Conservation (phyloP, 2,113 vertebrate genomes). For the Girardinichthys multiradiatus region DNA sequence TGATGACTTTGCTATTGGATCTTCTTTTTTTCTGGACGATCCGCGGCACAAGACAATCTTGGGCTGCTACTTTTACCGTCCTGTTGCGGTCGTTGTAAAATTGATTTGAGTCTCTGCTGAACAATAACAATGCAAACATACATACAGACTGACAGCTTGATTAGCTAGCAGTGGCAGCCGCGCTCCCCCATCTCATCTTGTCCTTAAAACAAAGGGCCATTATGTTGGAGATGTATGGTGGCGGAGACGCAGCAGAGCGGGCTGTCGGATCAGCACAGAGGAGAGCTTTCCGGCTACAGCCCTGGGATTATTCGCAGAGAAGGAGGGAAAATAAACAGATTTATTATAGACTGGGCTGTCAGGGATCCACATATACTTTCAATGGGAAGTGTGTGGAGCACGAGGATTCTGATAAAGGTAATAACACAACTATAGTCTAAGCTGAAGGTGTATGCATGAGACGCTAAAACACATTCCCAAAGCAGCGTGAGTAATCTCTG, state of each 20-base stretch:
- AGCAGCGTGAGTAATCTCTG: conserved; percentile 27
- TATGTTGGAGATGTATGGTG: conserved; percentile 22
- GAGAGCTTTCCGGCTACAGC: conserved; percentile 15
- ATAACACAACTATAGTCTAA: conserved; percentile 24
- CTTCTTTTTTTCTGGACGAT: not conserved
- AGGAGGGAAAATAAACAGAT: conserved; percentile 45
- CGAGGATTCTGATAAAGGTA: conserved; percentile 50
- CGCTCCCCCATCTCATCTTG: conserved; percentile 32
- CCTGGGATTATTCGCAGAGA: conserved; percentile 38
- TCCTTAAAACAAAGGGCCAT: conserved; percentile 32
- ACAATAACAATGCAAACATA: conserved; percentile 28
- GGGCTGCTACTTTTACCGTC: conserved; percentile 25
- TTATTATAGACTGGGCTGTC: conserved; percentile 51
- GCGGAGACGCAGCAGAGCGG: not conserved
- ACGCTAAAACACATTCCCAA: conserved; percentile 22
- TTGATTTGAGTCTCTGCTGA: conserved; percentile 51
- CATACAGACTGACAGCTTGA: conserved; percentile 31
- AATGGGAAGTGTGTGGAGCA: conserved; percentile 54
- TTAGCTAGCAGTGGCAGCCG: conserved; percentile 38
- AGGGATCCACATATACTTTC: conserved; percentile 48
- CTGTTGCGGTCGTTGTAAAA: conserved; percentile 40
- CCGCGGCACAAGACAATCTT: conserved; percentile 20
- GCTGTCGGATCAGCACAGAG: not conserved
- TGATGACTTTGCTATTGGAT: conserved; percentile 7
- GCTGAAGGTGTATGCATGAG: conserved; percentile 16